Evolutionary conservation across 2,888 invertebrate species (phyloP).

Genomic region (Dynastes hyllus): DNA sequence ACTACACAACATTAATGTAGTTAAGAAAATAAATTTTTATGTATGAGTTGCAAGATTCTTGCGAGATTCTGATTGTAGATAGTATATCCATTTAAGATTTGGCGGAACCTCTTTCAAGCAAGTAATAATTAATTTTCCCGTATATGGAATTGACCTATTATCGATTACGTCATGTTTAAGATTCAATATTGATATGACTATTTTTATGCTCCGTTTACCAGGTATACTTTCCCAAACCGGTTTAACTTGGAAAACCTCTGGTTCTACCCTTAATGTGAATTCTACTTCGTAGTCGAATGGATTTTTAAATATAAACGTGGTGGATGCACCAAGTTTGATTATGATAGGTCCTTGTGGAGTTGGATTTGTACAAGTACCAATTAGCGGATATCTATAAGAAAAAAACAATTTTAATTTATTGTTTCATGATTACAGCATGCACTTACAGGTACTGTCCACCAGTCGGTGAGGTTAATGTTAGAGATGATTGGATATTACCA

Average conservation of each 20-base stretch:
- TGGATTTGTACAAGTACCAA: constrained; percentile 70
- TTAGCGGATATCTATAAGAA: constrained; percentile 68
- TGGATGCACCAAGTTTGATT: constrained; percentile 66
- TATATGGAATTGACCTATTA: constrained; percentile 53
- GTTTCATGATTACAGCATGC: not conserved
- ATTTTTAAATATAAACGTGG: constrained; percentile 70
- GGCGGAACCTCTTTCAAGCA: constrained; percentile 54
- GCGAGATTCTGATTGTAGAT: constrained; percentile 58
- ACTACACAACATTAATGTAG: no score
- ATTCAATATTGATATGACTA: constrained; percentile 55
- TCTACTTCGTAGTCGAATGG: constrained; percentile 68
- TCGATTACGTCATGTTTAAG: constrained; percentile 55
- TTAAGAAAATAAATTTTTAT: no score
- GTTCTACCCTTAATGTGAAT: constrained; percentile 70
- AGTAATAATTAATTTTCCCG: constrained; percentile 59
- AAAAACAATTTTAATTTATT: not conserved
- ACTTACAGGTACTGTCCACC: constrained; percentile 66
- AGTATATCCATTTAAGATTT: constrained; percentile 61
- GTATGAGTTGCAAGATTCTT: not conserved
- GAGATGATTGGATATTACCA: constrained; percentile 61
- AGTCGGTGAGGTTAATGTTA: constrained; percentile 61
- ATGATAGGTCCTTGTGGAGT: constrained; percentile 73
- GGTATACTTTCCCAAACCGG: constrained; percentile 68
- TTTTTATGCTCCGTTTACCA: constrained; percentile 64
- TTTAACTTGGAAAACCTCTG: constrained; percentile 69